These are phyloP conservation scores for Chironomus tentans DNA, from an alignment of 2,888 invertebrate species.

Conservation along the genomic window DNA sequence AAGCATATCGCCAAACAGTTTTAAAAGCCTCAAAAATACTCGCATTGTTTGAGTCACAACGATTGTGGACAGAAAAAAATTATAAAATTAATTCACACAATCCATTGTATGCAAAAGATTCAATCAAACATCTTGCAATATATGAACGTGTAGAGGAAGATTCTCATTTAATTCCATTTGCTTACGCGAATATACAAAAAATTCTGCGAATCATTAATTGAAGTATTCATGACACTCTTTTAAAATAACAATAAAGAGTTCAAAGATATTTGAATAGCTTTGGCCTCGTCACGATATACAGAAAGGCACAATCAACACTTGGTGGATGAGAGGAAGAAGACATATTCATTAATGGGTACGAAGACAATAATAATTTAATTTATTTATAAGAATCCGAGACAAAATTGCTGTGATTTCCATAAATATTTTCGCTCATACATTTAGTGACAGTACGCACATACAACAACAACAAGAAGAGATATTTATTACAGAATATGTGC, in stretches of 20 bases:
- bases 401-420: neutral
- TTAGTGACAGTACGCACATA: no score
- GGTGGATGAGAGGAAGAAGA: no score
- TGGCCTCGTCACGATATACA: neutral
- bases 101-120: neutral
- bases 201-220: neutral
- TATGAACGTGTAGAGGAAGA: neutral
- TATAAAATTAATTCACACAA: neutral
- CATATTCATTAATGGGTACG: neutral
- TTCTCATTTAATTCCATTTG: no score
- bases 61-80: no score
- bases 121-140: neutral
- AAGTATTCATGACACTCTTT: neutral
- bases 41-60: no score
- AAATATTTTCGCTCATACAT: neutral
- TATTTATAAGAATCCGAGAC: neutral
- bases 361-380: neutral
- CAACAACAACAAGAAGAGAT: no score
- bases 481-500: neutral
- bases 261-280: neutral
- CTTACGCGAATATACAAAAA: neutral
- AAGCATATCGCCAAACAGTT: no score
- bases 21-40: no score
- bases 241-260: neutral
- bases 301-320: no score